Evolutionary conservation across 2,113 vertebrate genomes (phyloP), one percentile per base, ranked within the genome.

Genomic region (Cervus canadensis): DNA sequence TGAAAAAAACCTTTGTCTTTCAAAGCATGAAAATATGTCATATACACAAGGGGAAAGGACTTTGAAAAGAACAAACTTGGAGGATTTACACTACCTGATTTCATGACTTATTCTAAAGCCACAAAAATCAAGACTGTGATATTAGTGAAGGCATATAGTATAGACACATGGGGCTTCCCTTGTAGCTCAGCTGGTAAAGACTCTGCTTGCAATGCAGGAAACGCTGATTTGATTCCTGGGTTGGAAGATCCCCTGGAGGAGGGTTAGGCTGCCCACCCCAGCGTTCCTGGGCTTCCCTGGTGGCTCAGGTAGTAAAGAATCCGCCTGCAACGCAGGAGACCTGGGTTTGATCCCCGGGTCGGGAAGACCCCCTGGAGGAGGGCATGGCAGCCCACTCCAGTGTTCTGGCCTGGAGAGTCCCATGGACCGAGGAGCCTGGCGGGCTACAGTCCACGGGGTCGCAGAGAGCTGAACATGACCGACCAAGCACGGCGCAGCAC

Each of bases 1-100:
- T 78, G n/a, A 87, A 97, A 62, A 74, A 94, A 88, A 59, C 11
- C 7, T 9, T 23, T 83, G 1, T 56, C 94, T 94, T 67, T 45
- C 79, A 93, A 95, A 87, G 36, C 33, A 84, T 60, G 97, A 97
- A 96, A 91, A 62, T 62, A 91, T 52, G 52, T 89, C 56, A 89
- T 57, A 40, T 30, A 50, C 21, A 13, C n/a, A 92, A 2, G 16
- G 57, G 50, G 16, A 89, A 97, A 92, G 19, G 2, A 87, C 45
- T 87, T 96, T 25, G 67, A 74, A 74, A 74, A 74, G 67, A 74
- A 74, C 36, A 74, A 74, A 74, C 36, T 40, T 74, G 67, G n/a
- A 11, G 17, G 64, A 40, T 40, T 71, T 74, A 74, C 21, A 74
- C 67, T 40, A 74, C 67, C 67, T 74, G 67, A 74, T 74, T 40